Conservation (phyloP, 2,888 invertebrate species). For the Eutolmus rufibarbis region DNA sequence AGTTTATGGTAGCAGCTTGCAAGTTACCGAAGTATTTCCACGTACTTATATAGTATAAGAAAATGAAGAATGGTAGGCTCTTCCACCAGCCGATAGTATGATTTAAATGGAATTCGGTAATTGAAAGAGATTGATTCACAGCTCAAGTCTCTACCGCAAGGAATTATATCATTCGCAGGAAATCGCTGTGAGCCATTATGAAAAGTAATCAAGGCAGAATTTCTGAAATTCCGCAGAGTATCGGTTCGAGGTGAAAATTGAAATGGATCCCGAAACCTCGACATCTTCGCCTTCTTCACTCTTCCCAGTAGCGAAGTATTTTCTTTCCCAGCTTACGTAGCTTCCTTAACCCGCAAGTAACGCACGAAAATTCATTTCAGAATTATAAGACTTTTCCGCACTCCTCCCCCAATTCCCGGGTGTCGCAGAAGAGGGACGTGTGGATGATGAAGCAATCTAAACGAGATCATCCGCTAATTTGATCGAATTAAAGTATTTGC, state of each 20-base stretch:
- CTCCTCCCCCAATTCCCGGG: background rate
- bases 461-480: background rate
- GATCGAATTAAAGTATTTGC: background rate
- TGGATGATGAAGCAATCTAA: background rate
- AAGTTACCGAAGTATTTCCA: background rate
- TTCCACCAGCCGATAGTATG: too few species aligned
- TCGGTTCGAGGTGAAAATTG: background rate
- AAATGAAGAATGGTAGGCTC: background rate
- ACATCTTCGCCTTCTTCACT: background rate
- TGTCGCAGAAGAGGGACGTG: background rate
- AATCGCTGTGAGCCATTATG: background rate
- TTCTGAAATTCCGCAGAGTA: background rate
- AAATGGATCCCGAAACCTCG: background rate
- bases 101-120: background rate
- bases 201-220: background rate
- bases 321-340: background rate
- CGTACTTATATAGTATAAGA: background rate
- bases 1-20: background rate
- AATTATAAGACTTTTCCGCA: background rate
- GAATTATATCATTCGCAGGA: background rate
- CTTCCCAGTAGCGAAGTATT: background rate
- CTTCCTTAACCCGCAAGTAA: background rate
- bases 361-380: background rate
- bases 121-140: background rate
- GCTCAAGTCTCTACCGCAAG: background rate